phyloP scores from a whole-genome alignment of 2,113 vertebrate species.

The Antechinus flavipes region DNA sequence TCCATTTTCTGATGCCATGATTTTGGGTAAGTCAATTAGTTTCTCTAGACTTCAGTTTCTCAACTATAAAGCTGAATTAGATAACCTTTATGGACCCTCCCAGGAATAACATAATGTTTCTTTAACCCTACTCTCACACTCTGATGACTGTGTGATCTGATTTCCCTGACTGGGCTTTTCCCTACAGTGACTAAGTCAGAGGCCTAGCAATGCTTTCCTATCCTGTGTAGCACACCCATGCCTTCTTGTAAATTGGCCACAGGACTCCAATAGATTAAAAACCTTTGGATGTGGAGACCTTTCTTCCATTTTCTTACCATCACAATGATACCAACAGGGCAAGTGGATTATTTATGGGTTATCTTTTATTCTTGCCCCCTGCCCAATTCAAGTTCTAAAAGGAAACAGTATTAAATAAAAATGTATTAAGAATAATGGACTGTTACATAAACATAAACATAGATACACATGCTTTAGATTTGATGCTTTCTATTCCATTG shows the following conservation, averaged over 20 bases:
- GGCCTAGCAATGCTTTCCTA: not conserved
- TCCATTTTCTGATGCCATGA: not conserved
- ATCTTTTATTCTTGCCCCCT: not conserved
- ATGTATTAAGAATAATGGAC: not conserved
- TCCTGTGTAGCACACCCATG: not conserved
- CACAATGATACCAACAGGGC: not conserved
- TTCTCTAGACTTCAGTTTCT: not conserved
- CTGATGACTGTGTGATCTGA: not conserved
- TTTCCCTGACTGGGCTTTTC: not conserved
- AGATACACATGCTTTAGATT: conserved; percentile 19
- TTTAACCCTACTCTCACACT: not conserved
- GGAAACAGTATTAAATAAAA: not conserved
- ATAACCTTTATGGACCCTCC: not conserved
- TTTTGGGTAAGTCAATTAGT: not conserved
- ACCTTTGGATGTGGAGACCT: not conserved
- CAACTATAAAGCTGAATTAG: not conserved
- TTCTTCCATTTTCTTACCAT: not conserved
- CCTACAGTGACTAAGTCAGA: not conserved
- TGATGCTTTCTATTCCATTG: not conserved
- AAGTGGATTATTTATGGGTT: not conserved
- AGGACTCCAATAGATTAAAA: not conserved
- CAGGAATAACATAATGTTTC: not conserved
- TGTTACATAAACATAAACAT: not conserved
- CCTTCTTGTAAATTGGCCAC: not conserved
- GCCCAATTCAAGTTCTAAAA: not conserved